Evolutionary conservation across 2,888 invertebrate genomes (phyloP).

Genomic region (Pseudoips prasinana): DNA sequence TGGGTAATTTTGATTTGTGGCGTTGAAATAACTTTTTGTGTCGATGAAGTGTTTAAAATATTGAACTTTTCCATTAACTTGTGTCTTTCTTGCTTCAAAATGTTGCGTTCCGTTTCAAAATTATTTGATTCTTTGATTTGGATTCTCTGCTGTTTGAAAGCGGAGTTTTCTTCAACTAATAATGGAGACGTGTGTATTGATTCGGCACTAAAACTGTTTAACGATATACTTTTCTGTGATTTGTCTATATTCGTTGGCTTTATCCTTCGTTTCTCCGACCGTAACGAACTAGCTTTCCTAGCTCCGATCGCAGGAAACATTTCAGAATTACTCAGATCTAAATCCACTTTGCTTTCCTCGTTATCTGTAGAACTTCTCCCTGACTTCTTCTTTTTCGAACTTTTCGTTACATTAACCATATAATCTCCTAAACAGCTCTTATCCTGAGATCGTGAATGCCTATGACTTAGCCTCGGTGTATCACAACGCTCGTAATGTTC

Average conservation of each 20-base stretch:
- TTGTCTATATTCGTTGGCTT: slow-evolving; percentile 78
- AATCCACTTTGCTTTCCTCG: slow-evolving; percentile 45
- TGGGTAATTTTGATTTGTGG: slow-evolving; percentile 62
- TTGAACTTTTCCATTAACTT: slow-evolving; percentile 76
- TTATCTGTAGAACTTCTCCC: slow-evolving; percentile 55
- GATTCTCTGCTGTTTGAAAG: slow-evolving; percentile 58
- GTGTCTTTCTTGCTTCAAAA: slow-evolving; percentile 68
- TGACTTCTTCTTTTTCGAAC: slow-evolving; percentile 61
- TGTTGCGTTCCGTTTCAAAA: slow-evolving; percentile 65
- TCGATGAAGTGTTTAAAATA: slow-evolving; percentile 52
- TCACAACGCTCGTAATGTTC: slow-evolving; percentile 59
- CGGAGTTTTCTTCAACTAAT: slow-evolving; percentile 59
- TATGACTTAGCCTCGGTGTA: slow-evolving; percentile 57
- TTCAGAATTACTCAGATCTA: slow-evolving; percentile 66
- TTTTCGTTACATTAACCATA: slow-evolving; percentile 54
- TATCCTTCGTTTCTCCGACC: slow-evolving; percentile 66
- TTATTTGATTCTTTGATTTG: slow-evolving; percentile 56
- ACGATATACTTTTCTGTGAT: slow-evolving; percentile 55
- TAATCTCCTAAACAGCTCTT: slow-evolving; percentile 68
- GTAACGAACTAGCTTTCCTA: slow-evolving; percentile 58
- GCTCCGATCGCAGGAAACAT: slow-evolving; percentile 71
- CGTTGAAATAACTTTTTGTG: slow-evolving; percentile 42
- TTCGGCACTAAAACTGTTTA: slow-evolving; percentile 63
- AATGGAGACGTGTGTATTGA: slow-evolving; percentile 55
- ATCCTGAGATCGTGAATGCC: slow-evolving; percentile 60